These are phyloP conservation scores for Phoronis australis DNA, from an alignment of 2,888 invertebrate species.

Conservation along the genomic window DNA sequence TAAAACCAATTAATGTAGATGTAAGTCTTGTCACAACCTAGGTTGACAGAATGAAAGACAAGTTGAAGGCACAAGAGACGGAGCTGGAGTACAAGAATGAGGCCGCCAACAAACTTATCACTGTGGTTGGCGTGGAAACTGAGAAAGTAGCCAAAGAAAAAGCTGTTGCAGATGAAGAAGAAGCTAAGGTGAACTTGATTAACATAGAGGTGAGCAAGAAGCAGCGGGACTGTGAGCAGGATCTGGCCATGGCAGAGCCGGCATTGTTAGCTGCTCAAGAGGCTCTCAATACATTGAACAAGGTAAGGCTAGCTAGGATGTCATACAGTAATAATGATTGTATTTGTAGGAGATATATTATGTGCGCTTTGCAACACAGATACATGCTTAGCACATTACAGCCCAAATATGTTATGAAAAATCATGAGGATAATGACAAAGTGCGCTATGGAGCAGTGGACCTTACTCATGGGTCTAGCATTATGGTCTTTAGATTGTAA, in stretches of 20 bases:
- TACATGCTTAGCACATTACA: too few relatives aligned
- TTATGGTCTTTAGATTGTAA: too few relatives aligned
- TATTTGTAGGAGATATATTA: too few relatives aligned
- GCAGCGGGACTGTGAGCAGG: slow-evolving; percentile 80
- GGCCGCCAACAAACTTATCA: slow-evolving; percentile 84
- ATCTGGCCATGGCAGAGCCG: slow-evolving; percentile 92
- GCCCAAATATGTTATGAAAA: too few relatives aligned
- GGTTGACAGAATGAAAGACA: slow-evolving; percentile 87
- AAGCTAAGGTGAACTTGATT: slow-evolving; percentile 87
- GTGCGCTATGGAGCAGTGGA: too few relatives aligned
- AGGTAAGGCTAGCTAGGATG: slow-evolving; percentile 56
- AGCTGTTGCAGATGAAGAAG: slow-evolving; percentile 80
- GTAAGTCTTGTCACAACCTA: too few relatives aligned
- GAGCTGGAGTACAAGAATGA: slow-evolving; percentile 92
- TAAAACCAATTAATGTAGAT: too few relatives aligned
- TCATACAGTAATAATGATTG: too few relatives aligned
- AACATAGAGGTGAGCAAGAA: slow-evolving; percentile 90
- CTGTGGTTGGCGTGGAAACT: slow-evolving; percentile 87
- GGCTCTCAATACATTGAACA: slow-evolving; percentile 90
- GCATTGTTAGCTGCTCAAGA: slow-evolving; percentile 88
- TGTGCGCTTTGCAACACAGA: too few relatives aligned
- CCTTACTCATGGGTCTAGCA: too few relatives aligned
- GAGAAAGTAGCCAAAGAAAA: slow-evolving; percentile 91
- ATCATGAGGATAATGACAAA: too few relatives aligned
- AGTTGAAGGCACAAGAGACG: slow-evolving; percentile 85